phyloP scores from a whole-genome alignment of 2,113 vertebrate species.

The Mormyrus iriodes region DNA sequence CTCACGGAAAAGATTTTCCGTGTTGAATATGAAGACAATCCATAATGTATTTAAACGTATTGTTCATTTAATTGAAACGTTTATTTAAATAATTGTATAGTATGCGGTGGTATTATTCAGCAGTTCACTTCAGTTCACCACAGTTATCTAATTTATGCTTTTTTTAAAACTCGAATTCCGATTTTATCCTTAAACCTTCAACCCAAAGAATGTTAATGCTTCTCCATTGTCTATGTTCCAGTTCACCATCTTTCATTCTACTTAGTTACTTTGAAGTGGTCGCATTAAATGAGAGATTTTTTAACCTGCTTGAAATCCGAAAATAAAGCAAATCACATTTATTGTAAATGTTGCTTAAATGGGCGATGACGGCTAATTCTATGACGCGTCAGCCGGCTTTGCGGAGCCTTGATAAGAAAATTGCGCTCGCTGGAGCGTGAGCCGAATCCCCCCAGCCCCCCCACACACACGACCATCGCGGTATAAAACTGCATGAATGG shows the following conservation, averaged over 20 bases:
- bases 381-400: constrained; percentile 46
- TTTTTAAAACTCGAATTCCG: background rate
- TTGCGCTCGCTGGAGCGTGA: constrained; percentile 33
- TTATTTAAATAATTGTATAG: background rate
- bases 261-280: constrained; percentile 1
- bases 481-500: constrained; percentile 48
- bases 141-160: background rate
- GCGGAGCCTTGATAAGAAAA: constrained; percentile 37
- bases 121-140: background rate
- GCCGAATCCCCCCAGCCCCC: constrained; percentile 45
- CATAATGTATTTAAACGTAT: background rate
- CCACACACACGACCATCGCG: constrained; percentile 27
- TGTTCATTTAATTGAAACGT: background rate
- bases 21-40: background rate
- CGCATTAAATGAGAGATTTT: background rate
- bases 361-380: constrained; percentile 37
- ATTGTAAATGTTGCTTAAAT: constrained; percentile 19
- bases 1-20: background rate
- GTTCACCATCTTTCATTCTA: background rate
- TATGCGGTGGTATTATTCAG: background rate
- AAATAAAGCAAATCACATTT: constrained; percentile 20
- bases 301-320: background rate
- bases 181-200: background rate
- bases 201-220: background rate
- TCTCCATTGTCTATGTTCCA: background rate